A percentile compares a stretch with the other conserved stretches of the same genome.
Evolutionary conservation across 2,797 vertebrate species (phyloP).

Genomic region (Gobio occitaniae): DNA sequence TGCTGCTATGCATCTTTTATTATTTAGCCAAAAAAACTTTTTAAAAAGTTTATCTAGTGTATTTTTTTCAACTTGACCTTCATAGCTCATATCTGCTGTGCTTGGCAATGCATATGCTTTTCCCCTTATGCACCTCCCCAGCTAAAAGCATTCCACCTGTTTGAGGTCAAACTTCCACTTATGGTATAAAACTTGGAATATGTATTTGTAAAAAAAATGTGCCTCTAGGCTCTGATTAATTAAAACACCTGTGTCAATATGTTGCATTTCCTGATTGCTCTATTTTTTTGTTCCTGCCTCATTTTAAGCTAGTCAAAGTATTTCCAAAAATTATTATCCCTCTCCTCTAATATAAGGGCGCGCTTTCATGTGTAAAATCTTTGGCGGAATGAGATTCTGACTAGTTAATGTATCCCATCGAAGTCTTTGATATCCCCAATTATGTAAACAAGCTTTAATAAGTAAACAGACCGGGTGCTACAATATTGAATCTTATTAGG

Average conservation of each 20-base stretch:
- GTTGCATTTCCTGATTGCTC: slow-evolving; percentile 16
- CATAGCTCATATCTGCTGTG: not conserved
- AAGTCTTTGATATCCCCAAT: slow-evolving; percentile 68
- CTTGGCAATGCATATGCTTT: not conserved
- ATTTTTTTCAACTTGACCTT: not conserved
- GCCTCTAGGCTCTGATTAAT: slow-evolving; percentile 15
- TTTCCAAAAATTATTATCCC: slow-evolving; percentile 48
- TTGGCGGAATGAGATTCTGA: slow-evolving; percentile 61
- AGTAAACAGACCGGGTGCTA: slow-evolving; percentile 63
- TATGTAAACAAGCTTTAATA: slow-evolving; percentile 70
- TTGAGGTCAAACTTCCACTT: slow-evolving; percentile 13
- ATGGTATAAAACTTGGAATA: not conserved
- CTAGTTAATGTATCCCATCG: slow-evolving; percentile 58
- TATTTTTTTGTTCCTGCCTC: not conserved
- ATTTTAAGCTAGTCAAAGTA: slow-evolving; percentile 8
- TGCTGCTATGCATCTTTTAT: slow-evolving; percentile 47
- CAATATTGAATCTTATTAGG: slow-evolving; percentile 62
- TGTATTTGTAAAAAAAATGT: not conserved
- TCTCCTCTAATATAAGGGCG: slow-evolving; percentile 51
- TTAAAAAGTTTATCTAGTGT: slow-evolving; percentile 5
- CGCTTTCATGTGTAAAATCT: slow-evolving; percentile 68
- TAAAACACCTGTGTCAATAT: slow-evolving; percentile 14
- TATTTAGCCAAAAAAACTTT: slow-evolving; percentile 31
- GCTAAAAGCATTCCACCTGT: slow-evolving; percentile 22
- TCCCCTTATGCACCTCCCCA: not conserved